A percentile compares a stretch with the other conserved stretches of the same genome.
Evolutionary conservation across 2,113 vertebrate species (phyloP).

Genomic region (Glaucomys volans): DNA sequence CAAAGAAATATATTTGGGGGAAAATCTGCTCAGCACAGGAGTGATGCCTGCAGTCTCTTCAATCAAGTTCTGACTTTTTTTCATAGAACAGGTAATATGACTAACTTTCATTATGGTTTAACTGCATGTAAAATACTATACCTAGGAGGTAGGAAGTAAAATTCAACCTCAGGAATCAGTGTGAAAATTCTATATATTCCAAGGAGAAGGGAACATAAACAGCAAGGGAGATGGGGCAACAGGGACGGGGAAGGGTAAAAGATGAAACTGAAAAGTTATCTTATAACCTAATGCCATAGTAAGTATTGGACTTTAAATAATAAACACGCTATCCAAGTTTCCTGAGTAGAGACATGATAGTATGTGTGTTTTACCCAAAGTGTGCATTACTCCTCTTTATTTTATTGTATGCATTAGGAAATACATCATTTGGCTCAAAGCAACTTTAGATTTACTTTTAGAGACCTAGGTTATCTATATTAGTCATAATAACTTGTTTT

Average conservation of each 20-base stretch:
- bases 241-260: neutral
- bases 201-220: neutral
- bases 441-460: conserved; percentile 55
- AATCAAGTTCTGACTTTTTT: neutral
- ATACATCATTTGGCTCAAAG: neutral
- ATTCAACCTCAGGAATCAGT: neutral
- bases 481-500: conserved; percentile 1
- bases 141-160: neutral
- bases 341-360: neutral
- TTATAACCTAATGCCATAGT: neutral
- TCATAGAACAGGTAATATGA: neutral
- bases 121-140: neutral
- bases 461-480: conserved; percentile 41
- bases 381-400: neutral
- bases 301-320: neutral
- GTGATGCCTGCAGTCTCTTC: neutral
- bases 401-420: neutral
- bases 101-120: neutral
- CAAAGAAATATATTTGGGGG: neutral
- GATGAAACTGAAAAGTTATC: conserved; percentile 27
- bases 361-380: neutral
- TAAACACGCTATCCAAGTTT: neutral
- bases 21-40: neutral
- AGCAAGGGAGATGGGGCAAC: neutral
- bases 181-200: neutral